These are phyloP conservation scores for Gouania willdenowi DNA, from an alignment of 2,797 vertebrate species.

Conservation along the genomic window DNA sequence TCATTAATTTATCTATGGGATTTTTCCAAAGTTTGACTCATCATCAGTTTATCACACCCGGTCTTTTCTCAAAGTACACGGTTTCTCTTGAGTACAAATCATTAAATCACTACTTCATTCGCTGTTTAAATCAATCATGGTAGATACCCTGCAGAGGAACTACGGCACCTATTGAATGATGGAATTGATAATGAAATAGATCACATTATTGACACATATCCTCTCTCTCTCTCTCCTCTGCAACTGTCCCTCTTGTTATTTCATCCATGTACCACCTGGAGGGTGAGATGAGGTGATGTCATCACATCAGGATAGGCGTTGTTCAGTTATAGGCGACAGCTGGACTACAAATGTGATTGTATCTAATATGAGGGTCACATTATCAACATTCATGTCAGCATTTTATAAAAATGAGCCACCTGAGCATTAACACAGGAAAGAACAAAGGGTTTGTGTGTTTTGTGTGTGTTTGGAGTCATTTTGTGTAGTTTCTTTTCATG, in stretches of 20 bases:
- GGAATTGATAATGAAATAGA: constrained; percentile 30
- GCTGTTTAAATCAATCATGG: constrained; percentile 23
- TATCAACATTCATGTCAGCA: too few species aligned
- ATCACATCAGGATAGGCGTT: not conserved
- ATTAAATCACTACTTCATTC: constrained; percentile 18
- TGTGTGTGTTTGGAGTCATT: too few species aligned
- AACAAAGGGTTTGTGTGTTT: too few species aligned
- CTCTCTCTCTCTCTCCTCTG: not conserved
- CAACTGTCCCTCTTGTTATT: constrained; percentile 17
- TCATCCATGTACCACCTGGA: constrained; percentile 29
- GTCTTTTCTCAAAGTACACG: constrained; percentile 10
- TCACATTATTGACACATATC: constrained; percentile 12
- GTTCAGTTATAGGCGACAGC: too few species aligned
- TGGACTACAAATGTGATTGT: too few species aligned
- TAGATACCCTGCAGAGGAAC: constrained; percentile 14
- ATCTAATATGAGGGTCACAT: too few species aligned
- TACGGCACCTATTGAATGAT: too few species aligned
- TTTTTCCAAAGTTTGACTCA: constrained; percentile 52
- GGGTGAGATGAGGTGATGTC: constrained; percentile 16
- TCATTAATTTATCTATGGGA: constrained; percentile 72
- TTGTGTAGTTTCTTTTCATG: too few species aligned
- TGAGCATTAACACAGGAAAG: too few species aligned
- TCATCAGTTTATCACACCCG: constrained; percentile 28
- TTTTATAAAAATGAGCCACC: too few species aligned
- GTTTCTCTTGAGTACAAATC: constrained; percentile 15